Percentiles rank a stretch among this genome's conserved stretches.
These are phyloP conservation scores for Drosophila fuyamai DNA, from an alignment of 1,140 invertebrate genomes.

Conservation along the genomic window DNA sequence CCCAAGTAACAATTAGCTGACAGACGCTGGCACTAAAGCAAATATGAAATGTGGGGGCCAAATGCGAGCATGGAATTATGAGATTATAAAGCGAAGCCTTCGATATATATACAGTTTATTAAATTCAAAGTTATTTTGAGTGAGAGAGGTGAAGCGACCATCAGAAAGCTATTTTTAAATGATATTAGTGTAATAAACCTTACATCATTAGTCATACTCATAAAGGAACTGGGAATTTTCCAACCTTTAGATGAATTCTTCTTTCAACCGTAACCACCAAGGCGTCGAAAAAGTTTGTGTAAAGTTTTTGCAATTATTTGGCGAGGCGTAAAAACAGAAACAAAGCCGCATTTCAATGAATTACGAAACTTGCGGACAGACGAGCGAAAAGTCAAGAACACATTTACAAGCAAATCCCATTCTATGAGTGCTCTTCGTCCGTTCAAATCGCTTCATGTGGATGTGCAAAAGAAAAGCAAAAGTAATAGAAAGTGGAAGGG, in stretches of 20 bases:
- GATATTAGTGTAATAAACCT: neutral
- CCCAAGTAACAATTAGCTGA: conserved; percentile 71
- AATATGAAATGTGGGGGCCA: conserved; percentile 34
- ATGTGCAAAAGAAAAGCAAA: conserved; percentile 4
- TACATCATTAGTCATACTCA: neutral
- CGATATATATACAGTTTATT: conserved; percentile 26
- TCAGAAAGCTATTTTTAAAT: neutral
- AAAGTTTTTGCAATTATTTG: conserved; percentile 70
- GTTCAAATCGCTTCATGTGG: conserved; percentile 5
- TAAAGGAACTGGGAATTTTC: neutral
- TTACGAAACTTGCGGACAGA: conserved; percentile 25
- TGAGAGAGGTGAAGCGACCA: neutral
- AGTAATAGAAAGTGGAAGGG: conserved; percentile 17
- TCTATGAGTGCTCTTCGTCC: conserved; percentile 44
- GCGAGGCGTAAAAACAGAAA: conserved; percentile 64
- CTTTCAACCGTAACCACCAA: neutral
- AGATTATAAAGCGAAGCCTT: conserved; percentile 10
- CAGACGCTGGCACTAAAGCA: conserved; percentile 32
- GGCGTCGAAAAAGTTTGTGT: conserved; percentile 29
- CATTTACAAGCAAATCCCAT: conserved; percentile 59
- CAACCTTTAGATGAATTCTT: conserved; percentile 23
- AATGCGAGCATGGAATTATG: conserved; percentile 5
- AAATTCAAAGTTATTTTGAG: neutral
- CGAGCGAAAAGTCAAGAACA: conserved; percentile 40
- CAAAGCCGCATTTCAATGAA: conserved; percentile 53